phyloP scores from a whole-genome alignment of 2,888 invertebrate genomes.

The Tinea pellionella region DNA sequence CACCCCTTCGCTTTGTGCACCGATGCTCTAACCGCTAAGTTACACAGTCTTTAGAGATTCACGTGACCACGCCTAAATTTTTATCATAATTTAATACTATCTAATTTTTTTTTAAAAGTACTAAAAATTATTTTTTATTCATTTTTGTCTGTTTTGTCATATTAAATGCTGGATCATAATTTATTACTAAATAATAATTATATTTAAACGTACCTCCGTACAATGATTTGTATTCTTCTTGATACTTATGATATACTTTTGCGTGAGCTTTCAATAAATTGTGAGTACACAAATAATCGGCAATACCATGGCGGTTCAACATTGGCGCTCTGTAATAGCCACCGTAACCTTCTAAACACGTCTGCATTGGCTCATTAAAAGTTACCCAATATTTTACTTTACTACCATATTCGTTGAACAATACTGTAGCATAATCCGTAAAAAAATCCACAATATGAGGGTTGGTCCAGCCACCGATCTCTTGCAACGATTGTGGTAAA shows the following conservation, averaged over 20 bases:
- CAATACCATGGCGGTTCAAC: slow-evolving; percentile 70
- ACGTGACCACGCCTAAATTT: too few species aligned
- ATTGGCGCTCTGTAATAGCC: slow-evolving; percentile 71
- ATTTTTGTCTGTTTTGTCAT: too few species aligned
- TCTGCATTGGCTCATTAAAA: slow-evolving; percentile 78
- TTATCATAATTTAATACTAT: too few species aligned
- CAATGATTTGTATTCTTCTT: slow-evolving; percentile 64
- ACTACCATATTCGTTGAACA: slow-evolving; percentile 72
- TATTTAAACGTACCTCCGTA: slow-evolving; percentile 59
- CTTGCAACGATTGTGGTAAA: slow-evolving; percentile 73
- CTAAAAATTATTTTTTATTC: too few species aligned
- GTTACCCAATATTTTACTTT: slow-evolving; percentile 81
- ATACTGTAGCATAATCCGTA: slow-evolving; percentile 72
- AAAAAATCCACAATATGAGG: slow-evolving; percentile 73
- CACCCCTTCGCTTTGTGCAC: too few species aligned
- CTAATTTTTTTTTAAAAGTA: too few species aligned
- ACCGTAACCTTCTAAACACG: slow-evolving; percentile 67
- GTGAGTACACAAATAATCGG: slow-evolving; percentile 77
- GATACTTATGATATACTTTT: slow-evolving; percentile 74
- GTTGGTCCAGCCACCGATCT: slow-evolving; percentile 77
- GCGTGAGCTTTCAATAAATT: slow-evolving; percentile 81
- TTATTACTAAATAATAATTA: neutral
- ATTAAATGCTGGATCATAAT: too few species aligned
- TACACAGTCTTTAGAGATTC: too few species aligned
- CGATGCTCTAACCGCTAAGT: too few species aligned